Evolutionary conservation across 92 coral and sea anemone genomes (phyloP), one percentile per base, ranked within the genome.

Genomic region (Porites rus): DNA sequence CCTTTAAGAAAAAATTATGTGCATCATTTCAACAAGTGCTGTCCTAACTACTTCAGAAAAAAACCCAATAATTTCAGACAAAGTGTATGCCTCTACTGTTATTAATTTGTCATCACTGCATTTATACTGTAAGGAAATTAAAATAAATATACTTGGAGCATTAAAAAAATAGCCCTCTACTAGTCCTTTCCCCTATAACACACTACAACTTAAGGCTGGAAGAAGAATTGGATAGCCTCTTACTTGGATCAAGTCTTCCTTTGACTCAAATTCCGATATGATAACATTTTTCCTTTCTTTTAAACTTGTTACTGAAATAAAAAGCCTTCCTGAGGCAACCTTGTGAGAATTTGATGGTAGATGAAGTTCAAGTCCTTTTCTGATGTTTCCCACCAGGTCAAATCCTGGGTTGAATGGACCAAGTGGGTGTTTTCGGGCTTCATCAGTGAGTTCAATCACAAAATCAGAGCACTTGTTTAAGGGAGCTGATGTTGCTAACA

Each of bases 321-420:
- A 89, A 25, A 97, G 90, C 77, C 94, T 91, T 38, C 98, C 98
- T 51, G 95, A 81, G 16, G 98, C 97, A 64, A 90, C 81, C 81
- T 86, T 68, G 85, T 97, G 99, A 13, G 95, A 93, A 80, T 97
- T 86, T 8, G 93, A 75, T 8, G 99, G 99, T 38, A 97, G 84
- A 76, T 65, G 79, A 43, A 84, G 82, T 7, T 95, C 75, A 61
- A 97, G 94, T 16, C 97, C 98, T 80, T 70, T 92, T 78, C 88
- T 78, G 10, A 97, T 75, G 74, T 77, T 89, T 46, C 93, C 89
- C 65, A 97, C 93, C 84, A 97, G 70, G 84, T 97, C 98, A 97
- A 97, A 97, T 85, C 94, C 93, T 17, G 95, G 99, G 63, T 92
- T 97, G 65, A 97, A 91, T 1, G 99, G 98, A 3, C 99, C 99